Base-by-base conservation (phyloP, 2,797 vertebrate species). In the Podarcis siculus region DNA sequence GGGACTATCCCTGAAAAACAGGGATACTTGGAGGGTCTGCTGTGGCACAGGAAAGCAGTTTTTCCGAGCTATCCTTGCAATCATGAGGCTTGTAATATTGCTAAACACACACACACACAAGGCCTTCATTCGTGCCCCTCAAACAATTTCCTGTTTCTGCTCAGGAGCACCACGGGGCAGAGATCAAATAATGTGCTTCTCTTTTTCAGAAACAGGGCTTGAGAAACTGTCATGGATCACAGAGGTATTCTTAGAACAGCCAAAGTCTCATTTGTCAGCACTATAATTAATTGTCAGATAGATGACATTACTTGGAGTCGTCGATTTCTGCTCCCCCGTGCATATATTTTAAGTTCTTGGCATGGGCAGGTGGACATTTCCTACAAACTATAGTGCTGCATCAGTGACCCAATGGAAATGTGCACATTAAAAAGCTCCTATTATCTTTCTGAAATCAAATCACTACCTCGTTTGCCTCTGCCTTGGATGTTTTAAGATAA, bases 391-490 rank as follows among this genome's bases (percentile, higher is more conserved):
- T 25, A 83, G 42, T 13, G 19, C 81, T 21, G 42, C 17, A 6
- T 13, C 61, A 58, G 37, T 25, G 66, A 69, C 55, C 73, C 27
- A 88, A 79, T 88, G 32, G 45, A 78, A 71, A 39, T 7, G 45
- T 9, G 21, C 42, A 13, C n/a, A 82, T 75, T 49, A 87, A 55
- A 49, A 76, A 77, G 58, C 72, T 88, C 25, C n/a, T 83, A 67
- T 83, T 83, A 78, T 83, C 45, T 66, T 67, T 66, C 75, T 78
- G 32, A 78, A 78, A 88, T 83, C 64, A 88, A 77, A 82, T 69
- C 78, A 37, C 73, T 67, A 45, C 45, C 58, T 49, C 27, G 37
- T 42, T 77, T 87, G 17, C 32, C 61, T 55, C 3, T n/a, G 75
- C 2, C 73, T 88, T 83, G 61, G 42, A 19, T 83, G 45, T n/a